A percentile compares a stretch with the other conserved stretches of the same genome.
These are phyloP conservation scores for Sciurus vulgaris DNA, from an alignment of 2,797 vertebrate species.

Conservation along the genomic window DNA sequence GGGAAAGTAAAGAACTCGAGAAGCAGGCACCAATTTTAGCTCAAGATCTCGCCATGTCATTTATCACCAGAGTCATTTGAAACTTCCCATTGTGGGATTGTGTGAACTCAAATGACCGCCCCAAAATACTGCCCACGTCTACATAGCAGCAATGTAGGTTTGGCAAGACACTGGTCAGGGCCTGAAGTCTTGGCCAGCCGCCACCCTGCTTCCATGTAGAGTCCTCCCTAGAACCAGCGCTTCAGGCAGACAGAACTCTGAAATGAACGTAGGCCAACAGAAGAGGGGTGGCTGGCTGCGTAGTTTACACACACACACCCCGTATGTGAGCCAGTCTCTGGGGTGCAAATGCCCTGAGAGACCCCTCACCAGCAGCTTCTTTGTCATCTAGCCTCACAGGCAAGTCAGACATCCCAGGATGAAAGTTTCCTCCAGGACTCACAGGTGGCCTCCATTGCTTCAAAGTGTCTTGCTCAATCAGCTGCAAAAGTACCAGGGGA, in stretches of 20 bases:
- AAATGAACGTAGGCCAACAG: background rate
- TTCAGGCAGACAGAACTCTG: background rate
- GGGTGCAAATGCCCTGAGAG: background rate
- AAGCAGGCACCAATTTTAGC: background rate
- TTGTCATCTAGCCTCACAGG: too few relatives aligned
- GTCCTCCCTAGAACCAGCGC: background rate
- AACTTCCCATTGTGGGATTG: constrained; percentile 1
- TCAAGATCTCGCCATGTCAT: background rate
- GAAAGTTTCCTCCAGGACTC: background rate
- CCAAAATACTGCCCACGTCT: background rate
- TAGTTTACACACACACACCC: background rate
- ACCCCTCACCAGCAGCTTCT: background rate
- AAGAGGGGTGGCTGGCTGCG: background rate
- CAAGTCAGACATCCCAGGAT: background rate
- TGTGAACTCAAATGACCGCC: background rate
- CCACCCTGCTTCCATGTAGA: background rate
- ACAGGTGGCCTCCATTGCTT: background rate
- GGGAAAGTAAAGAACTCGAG: background rate
- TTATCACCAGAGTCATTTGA: constrained; percentile 11
- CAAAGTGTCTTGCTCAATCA: background rate
- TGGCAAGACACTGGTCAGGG: background rate
- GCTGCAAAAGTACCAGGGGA: background rate
- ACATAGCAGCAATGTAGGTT: background rate
- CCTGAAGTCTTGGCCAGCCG: background rate
- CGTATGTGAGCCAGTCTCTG: background rate